phyloP scores from a whole-genome alignment of 2,113 vertebrate genomes.

The Petroica traversi region DNA sequence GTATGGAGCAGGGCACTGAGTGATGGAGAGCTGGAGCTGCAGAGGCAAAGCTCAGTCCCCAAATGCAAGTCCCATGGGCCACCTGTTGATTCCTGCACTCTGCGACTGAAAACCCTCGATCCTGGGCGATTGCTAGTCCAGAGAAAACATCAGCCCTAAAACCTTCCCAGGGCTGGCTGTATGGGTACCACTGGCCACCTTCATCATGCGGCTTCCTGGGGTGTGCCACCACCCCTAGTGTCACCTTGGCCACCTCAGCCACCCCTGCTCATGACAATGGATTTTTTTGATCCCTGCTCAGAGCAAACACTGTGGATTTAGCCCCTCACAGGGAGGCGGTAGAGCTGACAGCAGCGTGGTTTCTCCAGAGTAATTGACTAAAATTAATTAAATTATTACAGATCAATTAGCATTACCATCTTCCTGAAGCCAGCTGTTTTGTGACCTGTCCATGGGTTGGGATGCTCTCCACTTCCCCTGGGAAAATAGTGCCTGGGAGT shows the following conservation, averaged over 20 bases:
- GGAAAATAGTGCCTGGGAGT: not conserved
- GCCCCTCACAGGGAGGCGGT: not conserved
- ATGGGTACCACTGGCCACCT: not conserved
- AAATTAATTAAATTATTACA: not conserved
- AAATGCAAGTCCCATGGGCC: fast-evolving
- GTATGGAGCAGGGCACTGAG: fast-evolving
- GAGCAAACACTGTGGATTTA: not conserved
- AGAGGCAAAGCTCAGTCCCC: not conserved
- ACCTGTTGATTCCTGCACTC: fast-evolving
- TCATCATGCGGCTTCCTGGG: not conserved
- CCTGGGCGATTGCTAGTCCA: not conserved
- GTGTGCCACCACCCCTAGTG: not conserved
- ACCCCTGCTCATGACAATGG: not conserved
- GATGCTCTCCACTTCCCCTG: not conserved
- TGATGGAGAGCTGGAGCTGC: not conserved
- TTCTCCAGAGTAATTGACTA: not conserved
- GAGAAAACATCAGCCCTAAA: not conserved
- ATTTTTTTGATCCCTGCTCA: not conserved
- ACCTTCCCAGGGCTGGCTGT: not conserved
- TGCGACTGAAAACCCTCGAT: not conserved
- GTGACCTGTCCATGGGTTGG: not conserved
- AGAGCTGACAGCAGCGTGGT: not conserved
- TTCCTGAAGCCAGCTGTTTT: not conserved
- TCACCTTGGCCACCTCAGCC: not conserved
- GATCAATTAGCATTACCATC: not conserved